A percentile compares a stretch with the other conserved stretches of the same genome.
phyloP scores from a whole-genome alignment of 2,113 vertebrate genomes.

The Centrocercus urophasianus region DNA sequence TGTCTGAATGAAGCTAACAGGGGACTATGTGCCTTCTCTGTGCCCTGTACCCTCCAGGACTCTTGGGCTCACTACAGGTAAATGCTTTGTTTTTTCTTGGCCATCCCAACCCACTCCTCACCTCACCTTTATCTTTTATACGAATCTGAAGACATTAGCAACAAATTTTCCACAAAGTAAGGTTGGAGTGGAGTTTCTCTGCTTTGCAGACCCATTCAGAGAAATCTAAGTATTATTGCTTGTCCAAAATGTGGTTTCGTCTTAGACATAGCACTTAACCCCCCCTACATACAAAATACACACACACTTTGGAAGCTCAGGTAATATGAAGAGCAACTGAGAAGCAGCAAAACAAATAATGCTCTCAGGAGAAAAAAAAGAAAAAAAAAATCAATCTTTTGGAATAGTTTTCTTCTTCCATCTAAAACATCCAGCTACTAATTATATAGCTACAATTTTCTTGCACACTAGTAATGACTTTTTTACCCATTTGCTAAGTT shows the following conservation, averaged over 20 bases:
- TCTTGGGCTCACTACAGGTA: background rate
- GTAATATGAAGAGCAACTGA: background rate
- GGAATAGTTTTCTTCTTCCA: background rate
- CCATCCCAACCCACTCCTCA: background rate
- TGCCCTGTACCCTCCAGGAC: background rate
- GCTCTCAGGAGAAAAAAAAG: background rate
- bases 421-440: background rate
- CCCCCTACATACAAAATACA: background rate
- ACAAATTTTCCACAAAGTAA: background rate
- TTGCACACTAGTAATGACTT: background rate
- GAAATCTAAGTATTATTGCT: background rate
- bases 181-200: background rate
- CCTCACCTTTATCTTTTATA: accelerated
- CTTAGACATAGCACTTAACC: background rate
- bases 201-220: background rate
- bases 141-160: background rate
- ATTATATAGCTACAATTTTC: background rate
- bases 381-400: background rate
- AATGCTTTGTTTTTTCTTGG: background rate
- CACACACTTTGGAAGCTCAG: background rate
- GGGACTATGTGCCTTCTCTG: background rate
- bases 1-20: background rate
- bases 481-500: conserved; percentile 21
- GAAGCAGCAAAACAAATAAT: background rate
- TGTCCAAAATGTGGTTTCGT: background rate